A percentile compares a stretch with the other conserved stretches of the same genome.
These are phyloP conservation scores for Pharmacophagus antenor DNA, from an alignment of 2,888 invertebrate genomes.

Conservation along the genomic window DNA sequence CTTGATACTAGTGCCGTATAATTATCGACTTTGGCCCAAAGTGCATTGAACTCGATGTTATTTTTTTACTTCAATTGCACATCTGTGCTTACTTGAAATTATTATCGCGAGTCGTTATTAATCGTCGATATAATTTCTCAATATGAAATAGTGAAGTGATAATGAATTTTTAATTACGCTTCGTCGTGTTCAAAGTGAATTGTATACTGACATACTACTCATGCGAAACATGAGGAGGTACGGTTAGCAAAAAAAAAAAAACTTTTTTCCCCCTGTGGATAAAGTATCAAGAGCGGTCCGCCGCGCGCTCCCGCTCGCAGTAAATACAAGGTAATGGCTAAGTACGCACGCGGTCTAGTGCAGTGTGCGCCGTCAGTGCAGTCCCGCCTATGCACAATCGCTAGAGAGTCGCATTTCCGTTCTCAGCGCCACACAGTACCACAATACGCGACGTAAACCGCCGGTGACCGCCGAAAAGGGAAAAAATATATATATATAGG, in stretches of 20 bases:
- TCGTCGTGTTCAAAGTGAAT: no score
- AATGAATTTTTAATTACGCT: no score
- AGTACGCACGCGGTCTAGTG: slow-evolving; percentile 81
- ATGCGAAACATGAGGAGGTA: no score
- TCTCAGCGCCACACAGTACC: slow-evolving; percentile 60
- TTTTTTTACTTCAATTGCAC: not conserved
- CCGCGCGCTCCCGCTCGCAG: slow-evolving; percentile 61
- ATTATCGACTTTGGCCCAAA: not conserved
- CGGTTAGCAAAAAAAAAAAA: not conserved
- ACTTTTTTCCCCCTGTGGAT: slow-evolving; percentile 26
- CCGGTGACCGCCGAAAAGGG: slow-evolving; percentile 66
- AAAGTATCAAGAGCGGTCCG: slow-evolving; percentile 62
- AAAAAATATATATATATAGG: no score
- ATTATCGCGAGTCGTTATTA: not conserved
- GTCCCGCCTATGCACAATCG: slow-evolving; percentile 80
- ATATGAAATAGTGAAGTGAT: no score
- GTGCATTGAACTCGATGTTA: not conserved
- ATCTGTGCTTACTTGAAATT: not conserved
- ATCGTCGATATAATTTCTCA: not conserved
- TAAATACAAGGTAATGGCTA: slow-evolving; percentile 81
- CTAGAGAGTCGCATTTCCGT: slow-evolving; percentile 76
- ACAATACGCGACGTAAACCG: slow-evolving; percentile 73
- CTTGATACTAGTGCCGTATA: slow-evolving; percentile 30
- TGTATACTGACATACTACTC: no score
- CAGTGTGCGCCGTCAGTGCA: slow-evolving; percentile 79